A percentile compares a stretch with the other conserved stretches of the same genome.
Evolutionary conservation across 2,113 vertebrate genomes (phyloP).

Genomic region (Leucopsar rothschildi): DNA sequence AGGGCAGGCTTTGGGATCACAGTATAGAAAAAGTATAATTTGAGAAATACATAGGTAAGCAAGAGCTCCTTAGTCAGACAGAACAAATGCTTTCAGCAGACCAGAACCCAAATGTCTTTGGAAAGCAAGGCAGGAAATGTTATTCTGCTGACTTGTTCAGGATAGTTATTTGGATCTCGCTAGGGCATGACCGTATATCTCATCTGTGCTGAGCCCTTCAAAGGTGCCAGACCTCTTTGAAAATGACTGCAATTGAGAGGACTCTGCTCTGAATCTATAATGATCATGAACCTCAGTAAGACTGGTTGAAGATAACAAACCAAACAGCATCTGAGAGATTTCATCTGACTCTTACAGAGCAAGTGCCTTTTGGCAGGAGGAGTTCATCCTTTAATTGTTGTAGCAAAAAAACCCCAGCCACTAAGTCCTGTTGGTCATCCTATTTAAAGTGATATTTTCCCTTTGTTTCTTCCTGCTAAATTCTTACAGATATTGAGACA

Average conservation of each 20-base stretch:
- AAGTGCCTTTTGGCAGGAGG: not conserved
- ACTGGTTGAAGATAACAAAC: not conserved
- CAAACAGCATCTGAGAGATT: not conserved
- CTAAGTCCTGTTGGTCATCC: not conserved
- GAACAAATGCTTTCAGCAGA: conserved; percentile 6
- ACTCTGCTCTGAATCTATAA: not conserved
- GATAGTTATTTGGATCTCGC: not conserved
- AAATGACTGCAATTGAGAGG: not conserved
- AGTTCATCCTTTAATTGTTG: not conserved
- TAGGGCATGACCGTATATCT: not conserved
- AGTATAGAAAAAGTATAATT: not conserved
- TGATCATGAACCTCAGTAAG: not conserved
- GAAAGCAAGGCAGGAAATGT: conserved; percentile 25
- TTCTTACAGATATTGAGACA: conserved; percentile 83
- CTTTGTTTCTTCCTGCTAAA: not conserved
- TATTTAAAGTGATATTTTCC: not conserved
- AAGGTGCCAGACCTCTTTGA: not conserved
- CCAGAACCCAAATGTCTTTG: not conserved
- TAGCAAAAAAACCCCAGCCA: not conserved
- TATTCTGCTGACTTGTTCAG: not conserved
- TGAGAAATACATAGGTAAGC: not conserved
- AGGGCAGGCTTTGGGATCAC: not conserved
- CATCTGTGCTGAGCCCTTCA: not conserved
- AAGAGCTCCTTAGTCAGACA: not conserved
- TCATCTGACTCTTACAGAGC: not conserved